Evolutionary conservation across 2,888 invertebrate species (phyloP), one percentile per base, ranked within the genome.

Genomic region (Erannis defoliaria): DNA sequence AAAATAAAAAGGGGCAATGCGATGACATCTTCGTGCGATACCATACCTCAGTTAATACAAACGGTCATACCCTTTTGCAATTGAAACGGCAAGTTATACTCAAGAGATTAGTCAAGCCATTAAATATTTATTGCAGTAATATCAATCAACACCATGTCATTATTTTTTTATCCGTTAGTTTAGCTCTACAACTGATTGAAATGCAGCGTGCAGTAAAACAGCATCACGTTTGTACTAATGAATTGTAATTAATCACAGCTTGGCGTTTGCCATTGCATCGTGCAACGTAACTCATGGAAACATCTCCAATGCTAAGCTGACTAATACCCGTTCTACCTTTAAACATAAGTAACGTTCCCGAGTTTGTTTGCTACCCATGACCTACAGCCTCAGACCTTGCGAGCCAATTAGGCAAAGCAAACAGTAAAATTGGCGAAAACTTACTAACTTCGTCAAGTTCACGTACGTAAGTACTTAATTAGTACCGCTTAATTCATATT

Each of bases 321-420:
- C 49, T 49, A 49, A 31, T 49, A 29, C 19, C 16, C 18, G 33
- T 48, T 29, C 29, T 33, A 51, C 18, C 37, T 51, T 38, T 16
- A 19, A 31, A 31, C 76, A 73, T 70, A 77, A 74, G 81, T 80
- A 76, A 33, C 23, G 50, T 79, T 84, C 79, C 80, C 75, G 77
- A 74, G 74, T 81, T 81, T 10, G n/a, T 40, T 16, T 75, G 70
- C 74, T 78, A 83, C 66, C 88, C 88, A 76, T 88, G 90, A 88
- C 88, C 87, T 77, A 80, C 75, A 77, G 67, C 55, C 18, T 55
- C 31, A 19, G 38, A 55, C 82, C 82, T 86, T 83, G 83, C 74
- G 72, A 68, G 75, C 66, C 76, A 80, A 85, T 85, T 84, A 85
- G 67, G 21, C 64, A 64, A 57, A 63, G 56, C 70, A 71, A 72